Base-by-base conservation (phyloP, 2,888 invertebrate species). In the Platycheirus rosarum region DNA sequence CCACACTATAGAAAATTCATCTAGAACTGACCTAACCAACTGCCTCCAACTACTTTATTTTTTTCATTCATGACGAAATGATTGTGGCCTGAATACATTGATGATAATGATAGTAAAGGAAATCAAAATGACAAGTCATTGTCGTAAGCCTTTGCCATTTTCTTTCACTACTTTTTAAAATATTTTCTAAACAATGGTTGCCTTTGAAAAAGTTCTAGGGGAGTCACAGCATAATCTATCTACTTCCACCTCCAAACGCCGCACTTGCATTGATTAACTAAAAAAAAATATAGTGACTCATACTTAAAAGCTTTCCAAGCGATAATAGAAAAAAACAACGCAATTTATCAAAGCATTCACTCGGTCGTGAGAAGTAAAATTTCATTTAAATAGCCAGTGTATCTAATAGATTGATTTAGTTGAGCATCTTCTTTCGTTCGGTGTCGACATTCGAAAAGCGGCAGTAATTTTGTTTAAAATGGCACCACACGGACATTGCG, bases 401-500 rank as follows among this genome's bases (percentile, higher is more conserved):
- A 26, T 35, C 2, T 8, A 14, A 9, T 8, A 14, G 1, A 26
- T 55, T 20, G 9, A 55, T 29, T 73, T 44, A 73, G 73, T 73
- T 40, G 2, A 55, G 37, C 14, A 29, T 7, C n/a, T n/a, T n/a
- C 18, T 20, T 8, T 5, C 13, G n/a, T 23, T 29, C 9, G 29
- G 18, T 55, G 46, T 46, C 63, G 26, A 37, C 16, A 40, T 29
- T 14, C 11, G 18, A 60, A 20, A 13, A 7, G 5, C 2, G 32
- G 4, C 3, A 35, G 20, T 9, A 9, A 32, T 8, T 23, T 16
- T 5, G 2, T 40, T 35, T 8, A 26, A 26, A 37, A 73, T 73
- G 73, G 29, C 48, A 65, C 65, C 55, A 20, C 46, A 65, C 37
- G 63, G 65, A 26, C 44, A 65, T 7, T 48, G 46, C 20, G 14